Base-by-base conservation (phyloP, 2,797 vertebrate species). In the Tolypeutes matacus region DNA sequence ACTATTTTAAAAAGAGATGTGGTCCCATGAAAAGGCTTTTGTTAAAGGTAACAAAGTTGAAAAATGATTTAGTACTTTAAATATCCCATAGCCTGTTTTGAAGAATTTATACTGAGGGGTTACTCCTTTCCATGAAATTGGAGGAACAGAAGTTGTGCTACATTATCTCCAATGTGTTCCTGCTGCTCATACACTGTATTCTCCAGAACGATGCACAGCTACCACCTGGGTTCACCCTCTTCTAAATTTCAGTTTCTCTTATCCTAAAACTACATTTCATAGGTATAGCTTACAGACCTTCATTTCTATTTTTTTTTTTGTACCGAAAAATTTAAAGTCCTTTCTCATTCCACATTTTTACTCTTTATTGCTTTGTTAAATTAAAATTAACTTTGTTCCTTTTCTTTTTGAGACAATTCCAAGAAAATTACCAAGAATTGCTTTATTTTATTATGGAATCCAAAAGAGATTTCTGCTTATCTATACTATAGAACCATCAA, bases 381-480 rank as follows among this genome's bases (percentile, higher is more conserved):
- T 27, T 51, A 84, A 94, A 76, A 36, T 46, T 21, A 72, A 39
- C 12, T 87, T 86, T 85, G 10, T 29, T 88, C 11, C 91, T 81
- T 87, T 91, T 65, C 69, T 46, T 91, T 86, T 72, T 14, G 25
- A 86, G 86, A 65, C 8, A 81, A 42, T 77, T 56, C 53, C 60
- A 76, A 72, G 70, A 62, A 53, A 81, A 25, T 23, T 46, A n/a
- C 31, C 39, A 82, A 76, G 69, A 23, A 56, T 31, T 93, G 65
- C 29, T 89, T 86, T 82, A 65, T 85, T 90, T 80, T 86, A 46
- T 18, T 72, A n/a, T 46, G 77, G 3, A 7, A 81, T 36, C 42
- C 90, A 82, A 80, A 93, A 93, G 56, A 60, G 39, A 56, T 75
- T 81, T 90, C 73, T 94, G 49, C n/a, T 80, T 85, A 46, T 46